Conservation (phyloP, 2,113 vertebrate genomes). For the Phoenicopterus ruber region DNA sequence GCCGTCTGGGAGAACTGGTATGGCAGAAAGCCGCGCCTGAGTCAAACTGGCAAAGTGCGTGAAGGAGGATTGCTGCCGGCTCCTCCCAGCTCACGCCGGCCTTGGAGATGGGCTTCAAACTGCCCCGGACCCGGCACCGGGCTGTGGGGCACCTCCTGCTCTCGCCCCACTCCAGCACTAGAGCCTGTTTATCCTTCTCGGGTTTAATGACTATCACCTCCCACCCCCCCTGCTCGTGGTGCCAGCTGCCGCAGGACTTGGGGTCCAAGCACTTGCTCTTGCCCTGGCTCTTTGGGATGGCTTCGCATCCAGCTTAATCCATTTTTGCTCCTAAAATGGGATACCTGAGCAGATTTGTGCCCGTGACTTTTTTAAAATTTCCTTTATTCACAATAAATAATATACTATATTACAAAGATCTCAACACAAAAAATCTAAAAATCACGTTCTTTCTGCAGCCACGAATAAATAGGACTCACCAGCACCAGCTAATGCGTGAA, state of each 20-base stretch:
- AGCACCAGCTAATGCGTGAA: background rate
- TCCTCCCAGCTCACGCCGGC: background rate
- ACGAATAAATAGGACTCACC: background rate
- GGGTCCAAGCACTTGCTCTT: background rate
- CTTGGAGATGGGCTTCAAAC: background rate
- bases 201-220: background rate
- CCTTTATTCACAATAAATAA: conserved; percentile 70
- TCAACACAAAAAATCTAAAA: background rate
- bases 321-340: background rate
- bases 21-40: background rate
- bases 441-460: background rate
- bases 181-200: background rate
- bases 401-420: conserved; percentile 30
- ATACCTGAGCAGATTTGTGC: background rate
- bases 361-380: background rate
- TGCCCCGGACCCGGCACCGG: background rate
- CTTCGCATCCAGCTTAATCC: background rate
- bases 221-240: background rate
- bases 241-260: background rate
- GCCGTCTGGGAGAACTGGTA: conserved; percentile 15
- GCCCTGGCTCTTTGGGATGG: background rate
- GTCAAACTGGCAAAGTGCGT: accelerated
- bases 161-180: accelerated
- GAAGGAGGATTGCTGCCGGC: background rate
- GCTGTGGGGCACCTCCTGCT: no score